Conservation (phyloP, 2,888 invertebrate genomes). For the Seira ritae region DNA sequence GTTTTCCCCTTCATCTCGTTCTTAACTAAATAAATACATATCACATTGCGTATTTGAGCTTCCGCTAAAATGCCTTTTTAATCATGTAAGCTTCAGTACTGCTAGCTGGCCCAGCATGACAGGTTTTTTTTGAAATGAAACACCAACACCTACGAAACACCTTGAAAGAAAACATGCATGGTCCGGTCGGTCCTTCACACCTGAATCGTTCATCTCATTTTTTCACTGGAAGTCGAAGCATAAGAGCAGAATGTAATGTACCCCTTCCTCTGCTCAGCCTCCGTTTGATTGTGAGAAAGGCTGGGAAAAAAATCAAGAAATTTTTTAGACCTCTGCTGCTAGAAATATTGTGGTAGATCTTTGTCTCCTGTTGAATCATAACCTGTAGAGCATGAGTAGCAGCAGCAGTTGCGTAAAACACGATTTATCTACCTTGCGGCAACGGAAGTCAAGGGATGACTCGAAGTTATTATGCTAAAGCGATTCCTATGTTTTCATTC, state of each 20-base stretch:
- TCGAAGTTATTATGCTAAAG: constrained; percentile 4
- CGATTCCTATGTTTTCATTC: constrained; percentile 12
- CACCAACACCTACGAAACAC: too few species aligned
- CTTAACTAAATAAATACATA: background rate
- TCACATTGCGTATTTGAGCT: background rate
- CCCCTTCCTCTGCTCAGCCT: too few species aligned
- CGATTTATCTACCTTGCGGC: constrained; percentile 60
- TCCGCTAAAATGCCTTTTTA: background rate
- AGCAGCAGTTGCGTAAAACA: constrained; percentile 28
- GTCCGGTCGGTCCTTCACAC: constrained; percentile 8
- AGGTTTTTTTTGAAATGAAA: too few species aligned
- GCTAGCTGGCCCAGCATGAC: too few species aligned
- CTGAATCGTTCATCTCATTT: constrained; percentile 11
- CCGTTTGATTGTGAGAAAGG: too few species aligned
- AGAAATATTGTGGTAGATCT: constrained; percentile 21
- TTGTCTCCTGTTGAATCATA: constrained; percentile 35
- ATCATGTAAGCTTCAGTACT: too few species aligned
- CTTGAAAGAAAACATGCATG: background rate
- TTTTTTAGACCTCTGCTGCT: background rate
- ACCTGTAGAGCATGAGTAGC: background rate
- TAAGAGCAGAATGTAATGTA: background rate
- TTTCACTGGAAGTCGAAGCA: background rate
- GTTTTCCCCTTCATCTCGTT: background rate
- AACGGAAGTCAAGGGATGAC: constrained; percentile 72
- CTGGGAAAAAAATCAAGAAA: background rate